phyloP scores from a whole-genome alignment of 2,113 vertebrate genomes.

The Saguinus midas region DNA sequence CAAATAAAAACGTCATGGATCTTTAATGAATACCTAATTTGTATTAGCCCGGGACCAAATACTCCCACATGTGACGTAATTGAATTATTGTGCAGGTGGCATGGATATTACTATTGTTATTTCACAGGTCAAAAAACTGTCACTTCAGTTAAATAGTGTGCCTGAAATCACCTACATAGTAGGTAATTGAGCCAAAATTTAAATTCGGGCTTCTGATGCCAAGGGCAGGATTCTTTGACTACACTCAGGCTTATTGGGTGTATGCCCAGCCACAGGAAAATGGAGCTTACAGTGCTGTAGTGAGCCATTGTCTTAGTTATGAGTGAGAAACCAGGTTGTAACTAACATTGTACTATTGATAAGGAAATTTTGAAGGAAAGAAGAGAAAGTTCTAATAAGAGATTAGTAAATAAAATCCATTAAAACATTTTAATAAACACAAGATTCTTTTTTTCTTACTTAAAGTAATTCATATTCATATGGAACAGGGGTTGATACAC shows the following conservation, averaged over 20 bases:
- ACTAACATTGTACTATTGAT: background rate
- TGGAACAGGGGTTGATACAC: background rate
- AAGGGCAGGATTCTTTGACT: background rate
- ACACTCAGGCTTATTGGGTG: background rate
- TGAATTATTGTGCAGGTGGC: background rate
- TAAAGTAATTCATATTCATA: background rate
- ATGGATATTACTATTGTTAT: background rate
- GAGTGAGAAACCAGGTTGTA: background rate
- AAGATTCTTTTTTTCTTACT: background rate
- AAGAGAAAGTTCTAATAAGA: background rate
- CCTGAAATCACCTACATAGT: background rate
- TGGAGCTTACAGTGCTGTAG: background rate
- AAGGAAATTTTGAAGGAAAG: background rate
- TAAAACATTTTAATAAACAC: background rate
- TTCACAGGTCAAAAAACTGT: background rate
- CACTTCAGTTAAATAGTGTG: background rate
- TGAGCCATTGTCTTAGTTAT: background rate
- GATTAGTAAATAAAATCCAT: background rate
- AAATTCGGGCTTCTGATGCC: background rate
- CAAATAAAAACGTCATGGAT: background rate
- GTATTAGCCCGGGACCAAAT: background rate
- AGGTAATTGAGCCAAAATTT: background rate
- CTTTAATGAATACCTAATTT: background rate
- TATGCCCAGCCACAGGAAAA: background rate
- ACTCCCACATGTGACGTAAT: background rate